These are phyloP conservation scores for Torymus tubicola DNA, from an alignment of 2,888 invertebrate species.

Conservation along the genomic window DNA sequence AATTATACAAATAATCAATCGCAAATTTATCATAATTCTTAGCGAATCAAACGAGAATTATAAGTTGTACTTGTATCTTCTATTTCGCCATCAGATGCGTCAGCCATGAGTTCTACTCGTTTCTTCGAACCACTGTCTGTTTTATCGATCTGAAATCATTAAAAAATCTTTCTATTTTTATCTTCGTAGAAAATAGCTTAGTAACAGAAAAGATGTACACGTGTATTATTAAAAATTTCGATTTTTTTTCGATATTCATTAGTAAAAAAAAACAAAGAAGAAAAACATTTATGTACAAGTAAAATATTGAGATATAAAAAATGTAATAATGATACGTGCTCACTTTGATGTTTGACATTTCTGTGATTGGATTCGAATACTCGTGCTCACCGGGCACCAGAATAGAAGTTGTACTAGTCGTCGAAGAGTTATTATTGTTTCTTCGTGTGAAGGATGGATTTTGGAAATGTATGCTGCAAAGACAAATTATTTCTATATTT, in stretches of 20 bases:
- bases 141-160: neutral
- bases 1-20: too few relatives aligned
- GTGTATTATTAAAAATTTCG: too few relatives aligned
- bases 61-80: constrained; percentile 41
- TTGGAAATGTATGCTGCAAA: constrained; percentile 71
- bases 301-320: neutral
- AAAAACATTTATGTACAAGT: neutral
- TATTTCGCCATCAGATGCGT: constrained; percentile 39
- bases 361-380: constrained; percentile 70
- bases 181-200: too few relatives aligned
- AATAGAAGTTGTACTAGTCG: constrained; percentile 58
- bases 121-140: constrained; percentile 33
- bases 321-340: too few relatives aligned
- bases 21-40: neutral
- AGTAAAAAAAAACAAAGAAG: neutral
- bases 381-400: constrained; percentile 72
- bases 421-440: constrained; percentile 53
- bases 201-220: too few relatives aligned
- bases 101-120: constrained; percentile 34
- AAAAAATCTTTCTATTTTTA: too few relatives aligned
- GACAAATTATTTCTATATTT: neutral
- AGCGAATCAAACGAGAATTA: constrained; percentile 47
- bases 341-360: constrained; percentile 50
- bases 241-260: too few relatives aligned
- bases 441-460: constrained; percentile 70